Percentiles rank a stretch among this genome's conserved stretches.
phyloP scores from a whole-genome alignment of 1,140 invertebrate species.

The Leptonema lineaticorne region DNA sequence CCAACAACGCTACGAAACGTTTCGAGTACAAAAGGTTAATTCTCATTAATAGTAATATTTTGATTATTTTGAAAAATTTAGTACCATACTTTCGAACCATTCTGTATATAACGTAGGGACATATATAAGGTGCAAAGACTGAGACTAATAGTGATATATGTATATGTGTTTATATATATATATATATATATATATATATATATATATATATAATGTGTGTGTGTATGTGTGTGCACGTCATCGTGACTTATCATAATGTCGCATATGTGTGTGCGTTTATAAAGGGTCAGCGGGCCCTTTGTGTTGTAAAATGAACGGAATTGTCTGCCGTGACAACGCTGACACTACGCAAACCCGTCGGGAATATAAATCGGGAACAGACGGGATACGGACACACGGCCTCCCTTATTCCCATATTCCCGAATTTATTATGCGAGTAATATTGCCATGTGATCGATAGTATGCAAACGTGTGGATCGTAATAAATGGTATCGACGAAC shows the following conservation, averaged over 20 bases:
- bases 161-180: no score
- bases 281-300: background rate
- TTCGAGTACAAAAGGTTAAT: no score
- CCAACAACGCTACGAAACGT: no score
- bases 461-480: constrained; percentile 2
- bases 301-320: constrained; percentile 13
- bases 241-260: background rate
- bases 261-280: background rate
- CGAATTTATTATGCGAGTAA: constrained; percentile 13
- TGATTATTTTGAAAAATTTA: no score
- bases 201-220: background rate
- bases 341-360: constrained; percentile 10
- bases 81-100: no score
- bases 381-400: background rate
- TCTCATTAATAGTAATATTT: no score
- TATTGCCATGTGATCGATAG: constrained; percentile 7
- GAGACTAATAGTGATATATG: no score
- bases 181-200: no score
- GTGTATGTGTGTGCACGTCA: background rate
- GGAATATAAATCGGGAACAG: constrained; percentile 9
- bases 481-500: background rate
- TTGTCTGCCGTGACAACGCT: constrained; percentile 19
- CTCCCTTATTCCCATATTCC: background rate
- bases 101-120: no score
- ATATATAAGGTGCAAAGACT: no score